phyloP scores from a whole-genome alignment of 2,113 vertebrate genomes.

The Scortum barcoo region DNA sequence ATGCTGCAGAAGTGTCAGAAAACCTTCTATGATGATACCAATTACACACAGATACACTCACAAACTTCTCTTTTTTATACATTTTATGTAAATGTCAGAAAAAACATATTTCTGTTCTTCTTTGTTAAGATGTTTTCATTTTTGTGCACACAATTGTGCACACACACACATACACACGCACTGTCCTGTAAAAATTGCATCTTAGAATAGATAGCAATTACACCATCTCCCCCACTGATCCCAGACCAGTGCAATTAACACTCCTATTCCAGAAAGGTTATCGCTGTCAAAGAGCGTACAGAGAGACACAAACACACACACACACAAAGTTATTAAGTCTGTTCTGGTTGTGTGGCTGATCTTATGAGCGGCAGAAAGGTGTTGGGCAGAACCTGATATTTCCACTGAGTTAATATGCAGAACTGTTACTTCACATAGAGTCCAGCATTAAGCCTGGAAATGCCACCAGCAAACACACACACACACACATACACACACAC shows the following conservation, averaged over 20 bases:
- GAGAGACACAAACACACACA: conserved; percentile 19
- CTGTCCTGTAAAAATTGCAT: conserved; percentile 41
- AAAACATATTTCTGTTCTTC: not conserved
- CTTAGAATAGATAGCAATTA: conserved; percentile 69
- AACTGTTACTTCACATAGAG: conserved; percentile 68
- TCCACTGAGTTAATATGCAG: conserved; percentile 74
- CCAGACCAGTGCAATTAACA: conserved; percentile 78
- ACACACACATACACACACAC: conserved; percentile 26
- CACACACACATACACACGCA: not conserved
- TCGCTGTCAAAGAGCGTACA: conserved; percentile 69
- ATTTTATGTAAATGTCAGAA: not conserved
- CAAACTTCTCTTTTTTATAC: not conserved
- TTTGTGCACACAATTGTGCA: not conserved
- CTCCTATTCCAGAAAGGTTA: conserved; percentile 76
- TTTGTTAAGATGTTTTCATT: conserved; percentile 18
- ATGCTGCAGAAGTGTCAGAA: not conserved
- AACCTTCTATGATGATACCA: not conserved
- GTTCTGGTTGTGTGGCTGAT: conserved; percentile 65
- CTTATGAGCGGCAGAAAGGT: conserved; percentile 65
- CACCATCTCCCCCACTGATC: conserved; percentile 68
- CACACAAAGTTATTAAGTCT: conserved; percentile 70
- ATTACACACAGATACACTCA: not conserved
- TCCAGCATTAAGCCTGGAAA: conserved; percentile 60
- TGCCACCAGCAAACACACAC: conserved; percentile 48
- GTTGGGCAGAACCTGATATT: conserved; percentile 70